Conservation (phyloP, 2,888 invertebrate genomes). For the Acanthopleura granulata region DNA sequence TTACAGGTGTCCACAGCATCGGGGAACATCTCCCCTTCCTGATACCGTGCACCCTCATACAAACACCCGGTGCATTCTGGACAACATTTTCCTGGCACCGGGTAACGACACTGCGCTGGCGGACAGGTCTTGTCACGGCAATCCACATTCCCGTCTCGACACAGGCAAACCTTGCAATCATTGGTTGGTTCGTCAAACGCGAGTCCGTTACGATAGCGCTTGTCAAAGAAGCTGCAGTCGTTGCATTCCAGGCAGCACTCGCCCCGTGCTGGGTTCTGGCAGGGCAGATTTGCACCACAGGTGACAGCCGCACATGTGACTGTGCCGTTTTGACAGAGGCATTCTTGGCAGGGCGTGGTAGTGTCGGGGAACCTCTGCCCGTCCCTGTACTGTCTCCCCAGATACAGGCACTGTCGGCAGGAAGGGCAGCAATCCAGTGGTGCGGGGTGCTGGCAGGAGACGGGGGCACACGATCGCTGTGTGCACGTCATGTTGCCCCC, state of each 20-base stretch:
- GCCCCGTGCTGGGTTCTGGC: conserved; percentile 14
- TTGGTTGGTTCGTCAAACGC: conserved; percentile 31
- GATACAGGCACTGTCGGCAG: conserved; percentile 43
- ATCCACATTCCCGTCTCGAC: conserved; percentile 34
- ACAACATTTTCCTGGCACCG: conserved; percentile 43
- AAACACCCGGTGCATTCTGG: conserved; percentile 48
- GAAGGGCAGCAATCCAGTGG: conserved; percentile 40
- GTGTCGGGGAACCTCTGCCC: conserved; percentile 36
- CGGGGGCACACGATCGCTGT: conserved; percentile 36
- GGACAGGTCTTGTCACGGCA: conserved; percentile 25
- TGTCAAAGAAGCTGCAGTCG: conserved; percentile 21
- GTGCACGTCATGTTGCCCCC: conserved; percentile 35
- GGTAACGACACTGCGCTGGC: conserved; percentile 22
- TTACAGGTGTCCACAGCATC: conserved; percentile 46
- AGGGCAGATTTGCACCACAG: conserved; percentile 9
- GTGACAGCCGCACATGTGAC: conserved; percentile 2
- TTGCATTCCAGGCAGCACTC: conserved; percentile 28
- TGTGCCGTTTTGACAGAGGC: conserved; percentile 6
- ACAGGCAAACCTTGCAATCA: conserved; percentile 36
- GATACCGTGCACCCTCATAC: conserved; percentile 42
- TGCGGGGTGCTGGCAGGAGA: conserved; percentile 47
- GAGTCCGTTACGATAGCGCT: conserved; percentile 27
- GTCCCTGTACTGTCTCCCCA: conserved; percentile 33
- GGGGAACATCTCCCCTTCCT: conserved; percentile 49
- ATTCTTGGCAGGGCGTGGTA: neutral